Evolutionary conservation across 2,888 invertebrate species (phyloP), one percentile per base, ranked within the genome.

Genomic region (Andrena camellia): DNA sequence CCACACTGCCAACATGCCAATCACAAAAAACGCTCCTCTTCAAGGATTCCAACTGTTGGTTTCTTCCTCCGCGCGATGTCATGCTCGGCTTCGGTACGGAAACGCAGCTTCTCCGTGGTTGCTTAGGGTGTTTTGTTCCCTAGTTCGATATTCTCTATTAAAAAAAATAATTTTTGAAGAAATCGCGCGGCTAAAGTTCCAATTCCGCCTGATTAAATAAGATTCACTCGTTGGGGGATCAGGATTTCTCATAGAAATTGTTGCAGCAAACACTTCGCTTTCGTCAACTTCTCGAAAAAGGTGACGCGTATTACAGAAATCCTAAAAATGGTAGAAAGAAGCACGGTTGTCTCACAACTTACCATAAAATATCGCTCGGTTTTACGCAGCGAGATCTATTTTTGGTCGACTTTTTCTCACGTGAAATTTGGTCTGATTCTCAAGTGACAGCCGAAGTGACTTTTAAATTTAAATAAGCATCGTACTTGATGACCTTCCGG

Each of bases 1-100:
- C 98, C 98, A 99, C 99, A 99, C 99, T 99, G 99, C 99, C 99
- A 98, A 95, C 95, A 96, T 96, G 97, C 96, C 95, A 95, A 90
- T 93, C 92, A 93, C 93, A 86, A 83, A 62, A 73, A 73, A 70
- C 54, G 0, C 76, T 60, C 26, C 26, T 42, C 31, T 29, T 68
- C 76, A 82, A 73, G 69, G 54, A 23, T 64, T 67, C 31, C 26
- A 10, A 57, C n/a, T 33, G 42, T 20, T 81, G 57, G 17, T 4
- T 52, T 59, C 48, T 13, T 48, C 52, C 31, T 42, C 52, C 17
- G 6, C 17, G 31, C 0, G 5, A 2, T 20, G 57, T 54, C 31
- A 20, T 8, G 17, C 35, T 23, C 48, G 7, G 35, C 57, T 54
- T 26, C 17, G 29, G 17, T 23, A 23, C 17, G 42, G 31, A 33